Evolutionary conservation across 2,888 invertebrate species (phyloP).

Genomic region (Limnephilus lunatus): DNA sequence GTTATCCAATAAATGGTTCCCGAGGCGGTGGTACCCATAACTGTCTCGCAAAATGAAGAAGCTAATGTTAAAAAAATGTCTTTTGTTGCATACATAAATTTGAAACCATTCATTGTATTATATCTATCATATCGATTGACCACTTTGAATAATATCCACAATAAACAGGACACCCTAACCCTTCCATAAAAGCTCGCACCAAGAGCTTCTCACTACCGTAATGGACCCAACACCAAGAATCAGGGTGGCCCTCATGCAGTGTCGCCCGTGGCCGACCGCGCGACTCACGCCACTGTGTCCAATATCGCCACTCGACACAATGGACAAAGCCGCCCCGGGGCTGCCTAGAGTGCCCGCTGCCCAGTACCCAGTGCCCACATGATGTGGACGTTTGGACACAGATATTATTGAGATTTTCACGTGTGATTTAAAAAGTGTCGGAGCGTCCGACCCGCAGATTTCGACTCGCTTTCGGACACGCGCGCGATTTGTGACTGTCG

Average conservation of each 20-base stretch:
- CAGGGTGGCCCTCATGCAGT: constrained; percentile 32
- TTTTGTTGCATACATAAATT: too few relatives aligned
- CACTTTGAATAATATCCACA: background rate
- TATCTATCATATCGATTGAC: background rate
- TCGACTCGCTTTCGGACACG: constrained; percentile 39
- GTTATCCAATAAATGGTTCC: too few relatives aligned
- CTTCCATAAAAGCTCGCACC: background rate
- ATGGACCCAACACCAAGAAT: constrained; percentile 2
- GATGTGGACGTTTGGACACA: constrained; percentile 16
- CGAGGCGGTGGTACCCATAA: too few relatives aligned
- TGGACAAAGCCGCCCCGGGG: constrained; percentile 41
- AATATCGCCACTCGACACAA: background rate
- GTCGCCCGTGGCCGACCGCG: constrained; percentile 21
- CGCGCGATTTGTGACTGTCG: background rate
- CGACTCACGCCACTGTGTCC: background rate
- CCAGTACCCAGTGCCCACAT: constrained; percentile 35
- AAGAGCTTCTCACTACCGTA: background rate
- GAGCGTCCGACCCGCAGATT: constrained; percentile 53
- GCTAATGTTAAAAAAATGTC: too few relatives aligned
- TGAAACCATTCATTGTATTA: too few relatives aligned
- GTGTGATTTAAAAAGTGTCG: background rate
- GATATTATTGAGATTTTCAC: background rate
- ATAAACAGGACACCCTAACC: background rate
- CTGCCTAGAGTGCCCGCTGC: constrained; percentile 34
- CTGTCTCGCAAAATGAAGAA: too few relatives aligned